A percentile compares a stretch with the other conserved stretches of the same genome.
These are phyloP conservation scores for Drosophila cognata DNA, from an alignment of 2,888 invertebrate species.

Conservation along the genomic window DNA sequence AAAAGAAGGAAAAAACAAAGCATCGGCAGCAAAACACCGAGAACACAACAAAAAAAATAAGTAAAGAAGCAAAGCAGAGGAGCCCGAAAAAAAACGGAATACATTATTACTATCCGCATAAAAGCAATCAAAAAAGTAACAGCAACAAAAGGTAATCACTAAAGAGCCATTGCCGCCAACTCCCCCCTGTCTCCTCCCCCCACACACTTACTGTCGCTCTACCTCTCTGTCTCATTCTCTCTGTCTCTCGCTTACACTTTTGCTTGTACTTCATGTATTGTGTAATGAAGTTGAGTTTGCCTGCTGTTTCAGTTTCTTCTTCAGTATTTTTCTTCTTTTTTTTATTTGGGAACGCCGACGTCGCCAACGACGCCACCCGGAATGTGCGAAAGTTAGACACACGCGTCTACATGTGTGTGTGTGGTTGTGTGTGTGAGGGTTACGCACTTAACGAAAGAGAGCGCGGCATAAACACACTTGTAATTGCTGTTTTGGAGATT, in stretches of 20 bases:
- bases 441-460: conserved; percentile 21
- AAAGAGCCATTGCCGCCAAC: conserved; percentile 40
- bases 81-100: conserved; percentile 36
- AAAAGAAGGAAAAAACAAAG: conserved; percentile 16
- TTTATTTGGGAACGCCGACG: conserved; percentile 25
- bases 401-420: not conserved
- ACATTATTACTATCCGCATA: conserved; percentile 55
- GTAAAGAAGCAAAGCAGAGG: conserved; percentile 25
- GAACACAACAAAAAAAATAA: conserved; percentile 35
- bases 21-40: conserved; percentile 31
- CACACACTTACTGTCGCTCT: not conserved
- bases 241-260: not conserved
- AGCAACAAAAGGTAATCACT: conserved; percentile 62
- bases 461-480: conserved; percentile 64
- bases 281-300: conserved; percentile 77
- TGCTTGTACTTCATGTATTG: conserved; percentile 63
- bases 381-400: conserved; percentile 39
- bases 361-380: conserved; percentile 17
- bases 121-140: conserved; percentile 63
- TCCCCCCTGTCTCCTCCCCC: not conserved
- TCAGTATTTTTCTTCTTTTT: conserved; percentile 12
- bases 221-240: not conserved
- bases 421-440: not conserved
- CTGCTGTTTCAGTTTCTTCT: conserved; percentile 25
- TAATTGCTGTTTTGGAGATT: conserved; percentile 60